A percentile compares a stretch with the other conserved stretches of the same genome.
These are phyloP conservation scores for Pocillopora damicornis DNA, from an alignment of 64 coral and sea anemone genomes.

Conservation along the genomic window DNA sequence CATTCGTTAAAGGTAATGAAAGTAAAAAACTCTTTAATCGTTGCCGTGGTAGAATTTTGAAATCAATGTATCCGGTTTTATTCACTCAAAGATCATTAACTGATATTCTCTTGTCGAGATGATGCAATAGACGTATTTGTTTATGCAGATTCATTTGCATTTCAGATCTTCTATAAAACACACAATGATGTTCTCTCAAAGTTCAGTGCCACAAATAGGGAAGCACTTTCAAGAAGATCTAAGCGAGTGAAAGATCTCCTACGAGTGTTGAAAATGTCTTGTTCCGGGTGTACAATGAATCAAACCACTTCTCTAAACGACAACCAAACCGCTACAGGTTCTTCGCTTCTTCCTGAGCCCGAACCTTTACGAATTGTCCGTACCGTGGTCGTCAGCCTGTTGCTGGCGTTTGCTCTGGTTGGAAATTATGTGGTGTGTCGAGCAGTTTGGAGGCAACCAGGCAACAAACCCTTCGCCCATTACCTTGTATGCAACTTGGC, in stretches of 20 bases:
- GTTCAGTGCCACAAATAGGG: background rate
- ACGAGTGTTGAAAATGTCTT: background rate
- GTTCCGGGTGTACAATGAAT: background rate
- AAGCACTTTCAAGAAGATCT: too few species aligned
- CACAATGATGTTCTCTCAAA: background rate
- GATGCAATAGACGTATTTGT: background rate
- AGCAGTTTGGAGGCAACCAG: slow-evolving; percentile 34
- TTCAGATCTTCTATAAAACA: background rate
- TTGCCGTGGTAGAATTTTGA: background rate
- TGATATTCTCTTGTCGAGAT: background rate
- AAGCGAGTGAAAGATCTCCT: background rate
- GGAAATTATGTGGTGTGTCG: slow-evolving; percentile 53
- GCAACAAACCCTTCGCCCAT: slow-evolving; percentile 40
- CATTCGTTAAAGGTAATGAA: background rate
- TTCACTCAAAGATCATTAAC: background rate
- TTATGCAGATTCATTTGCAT: background rate
- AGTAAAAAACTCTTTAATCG: background rate
- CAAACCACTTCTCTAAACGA: too few species aligned
- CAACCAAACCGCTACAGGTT: background rate
- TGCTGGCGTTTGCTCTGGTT: slow-evolving; percentile 23
- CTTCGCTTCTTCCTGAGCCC: slow-evolving; percentile 12
- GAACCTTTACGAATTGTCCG: slow-evolving; percentile 15
- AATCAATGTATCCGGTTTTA: slow-evolving; percentile 21
- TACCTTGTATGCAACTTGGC: slow-evolving; percentile 76
- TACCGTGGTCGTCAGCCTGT: slow-evolving; percentile 29